These are phyloP conservation scores for Metalampra italica DNA, from an alignment of 2,888 invertebrate genomes.

Conservation along the genomic window DNA sequence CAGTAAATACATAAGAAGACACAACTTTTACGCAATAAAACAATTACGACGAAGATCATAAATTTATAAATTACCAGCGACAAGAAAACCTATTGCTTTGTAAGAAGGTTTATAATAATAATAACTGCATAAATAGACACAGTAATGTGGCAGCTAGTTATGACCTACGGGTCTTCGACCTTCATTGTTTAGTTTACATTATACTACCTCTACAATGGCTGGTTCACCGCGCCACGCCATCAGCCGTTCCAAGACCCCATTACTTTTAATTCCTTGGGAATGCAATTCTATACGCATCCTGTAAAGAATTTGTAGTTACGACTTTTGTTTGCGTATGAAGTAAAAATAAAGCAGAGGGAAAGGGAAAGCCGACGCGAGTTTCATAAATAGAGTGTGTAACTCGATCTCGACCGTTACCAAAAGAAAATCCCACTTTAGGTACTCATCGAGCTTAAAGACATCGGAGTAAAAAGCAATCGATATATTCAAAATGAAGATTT, in stretches of 20 bases:
- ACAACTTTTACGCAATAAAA: too few species aligned
- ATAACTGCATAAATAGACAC: constrained; percentile 23
- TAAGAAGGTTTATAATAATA: constrained; percentile 28
- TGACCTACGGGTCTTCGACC: constrained; percentile 70
- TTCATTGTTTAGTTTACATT: constrained; percentile 68
- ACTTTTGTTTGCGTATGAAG: neutral
- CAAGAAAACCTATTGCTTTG: constrained; percentile 17
- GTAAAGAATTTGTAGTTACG: constrained; percentile 3
- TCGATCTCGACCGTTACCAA: too few species aligned
- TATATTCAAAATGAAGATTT: neutral
- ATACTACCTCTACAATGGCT: constrained; percentile 61
- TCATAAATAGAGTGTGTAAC: too few species aligned
- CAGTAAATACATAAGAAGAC: too few species aligned
- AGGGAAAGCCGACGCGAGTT: neutral
- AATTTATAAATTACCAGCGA: neutral
- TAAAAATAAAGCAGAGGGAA: neutral
- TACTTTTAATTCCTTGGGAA: constrained; percentile 12
- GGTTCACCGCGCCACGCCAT: constrained; percentile 30
- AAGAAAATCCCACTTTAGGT: too few species aligned
- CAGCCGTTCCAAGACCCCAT: constrained; percentile 22
- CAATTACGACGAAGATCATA: too few species aligned
- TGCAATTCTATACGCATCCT: constrained; percentile 10
- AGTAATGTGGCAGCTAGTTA: constrained; percentile 41
- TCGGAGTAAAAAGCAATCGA: too few species aligned
- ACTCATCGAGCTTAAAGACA: too few species aligned